These are phyloP conservation scores for Autographa gamma DNA, from an alignment of 2,888 invertebrate species.

Conservation along the genomic window DNA sequence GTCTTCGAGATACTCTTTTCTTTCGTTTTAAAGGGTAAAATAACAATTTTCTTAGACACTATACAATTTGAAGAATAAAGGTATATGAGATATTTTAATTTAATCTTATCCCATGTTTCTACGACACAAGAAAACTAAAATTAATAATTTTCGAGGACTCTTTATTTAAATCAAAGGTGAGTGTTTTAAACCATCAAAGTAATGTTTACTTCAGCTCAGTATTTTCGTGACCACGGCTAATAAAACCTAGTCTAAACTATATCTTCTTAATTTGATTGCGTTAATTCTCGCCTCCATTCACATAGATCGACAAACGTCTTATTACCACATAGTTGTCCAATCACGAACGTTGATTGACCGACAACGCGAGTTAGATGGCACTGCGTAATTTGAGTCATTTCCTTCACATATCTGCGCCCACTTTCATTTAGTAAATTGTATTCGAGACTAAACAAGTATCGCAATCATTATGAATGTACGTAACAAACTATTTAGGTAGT, in stretches of 20 bases:
- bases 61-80: too few relatives aligned
- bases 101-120: too few relatives aligned
- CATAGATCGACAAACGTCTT: neutral
- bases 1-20: neutral
- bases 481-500: conserved; percentile 18
- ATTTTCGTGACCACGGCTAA: too few relatives aligned
- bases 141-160: too few relatives aligned
- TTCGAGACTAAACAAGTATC: conserved; percentile 30
- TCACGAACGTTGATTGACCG: conserved; percentile 29
- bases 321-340: neutral
- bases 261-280: neutral
- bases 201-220: too few relatives aligned
- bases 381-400: conserved; percentile 16
- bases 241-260: neutral
- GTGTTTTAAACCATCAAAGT: too few relatives aligned
- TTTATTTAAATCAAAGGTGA: too few relatives aligned
- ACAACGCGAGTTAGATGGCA: conserved; percentile 39
- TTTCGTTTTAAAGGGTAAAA: too few relatives aligned
- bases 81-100: too few relatives aligned
- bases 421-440: conserved; percentile 53
- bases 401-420: conserved; percentile 27
- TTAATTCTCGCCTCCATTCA: neutral
- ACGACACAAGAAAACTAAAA: too few relatives aligned
- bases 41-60: too few relatives aligned
- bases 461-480: conserved; percentile 3